phyloP scores from a whole-genome alignment of 2,113 vertebrate species.

The Oncorhynchus gorbuscha region DNA sequence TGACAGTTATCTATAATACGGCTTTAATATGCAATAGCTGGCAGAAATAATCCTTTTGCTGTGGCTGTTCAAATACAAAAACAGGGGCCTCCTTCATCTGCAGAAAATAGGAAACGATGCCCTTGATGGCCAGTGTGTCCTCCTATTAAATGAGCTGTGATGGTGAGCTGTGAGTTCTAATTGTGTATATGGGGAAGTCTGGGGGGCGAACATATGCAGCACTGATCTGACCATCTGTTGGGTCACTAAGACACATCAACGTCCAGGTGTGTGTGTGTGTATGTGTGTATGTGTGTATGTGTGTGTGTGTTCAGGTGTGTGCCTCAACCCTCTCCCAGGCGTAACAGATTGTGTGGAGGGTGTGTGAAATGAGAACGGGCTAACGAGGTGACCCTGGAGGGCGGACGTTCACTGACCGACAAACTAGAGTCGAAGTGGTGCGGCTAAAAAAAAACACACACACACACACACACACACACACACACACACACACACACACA shows the following conservation, averaged over 20 bases:
- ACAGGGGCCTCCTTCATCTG: not conserved
- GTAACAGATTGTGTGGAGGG: not conserved
- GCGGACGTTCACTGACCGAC: not conserved
- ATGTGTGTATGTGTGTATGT: not conserved
- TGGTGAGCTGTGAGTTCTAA: conserved; percentile 18
- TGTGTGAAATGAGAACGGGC: not conserved
- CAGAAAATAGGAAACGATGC: not conserved
- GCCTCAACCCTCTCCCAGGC: not conserved
- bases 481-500: too few species aligned
- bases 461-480: not conserved
- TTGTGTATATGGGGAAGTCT: conserved; percentile 18
- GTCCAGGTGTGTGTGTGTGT: conserved; percentile 8
- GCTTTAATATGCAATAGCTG: not conserved
- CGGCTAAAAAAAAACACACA: not conserved
- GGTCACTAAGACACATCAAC: not conserved
- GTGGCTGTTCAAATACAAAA: not conserved
- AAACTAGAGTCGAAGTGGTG: not conserved
- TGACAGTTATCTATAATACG: not conserved
- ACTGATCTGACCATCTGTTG: conserved; percentile 49
- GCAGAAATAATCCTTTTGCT: not conserved
- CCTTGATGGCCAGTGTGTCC: conserved; percentile 2
- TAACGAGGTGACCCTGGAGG: conserved; percentile 4
- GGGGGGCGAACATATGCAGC: conserved; percentile 42
- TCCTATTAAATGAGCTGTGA: conserved; percentile 11
- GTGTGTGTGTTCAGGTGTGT: not conserved